These are phyloP conservation scores for Labia minor DNA, from an alignment of 2,888 invertebrate species.

Conservation along the genomic window DNA sequence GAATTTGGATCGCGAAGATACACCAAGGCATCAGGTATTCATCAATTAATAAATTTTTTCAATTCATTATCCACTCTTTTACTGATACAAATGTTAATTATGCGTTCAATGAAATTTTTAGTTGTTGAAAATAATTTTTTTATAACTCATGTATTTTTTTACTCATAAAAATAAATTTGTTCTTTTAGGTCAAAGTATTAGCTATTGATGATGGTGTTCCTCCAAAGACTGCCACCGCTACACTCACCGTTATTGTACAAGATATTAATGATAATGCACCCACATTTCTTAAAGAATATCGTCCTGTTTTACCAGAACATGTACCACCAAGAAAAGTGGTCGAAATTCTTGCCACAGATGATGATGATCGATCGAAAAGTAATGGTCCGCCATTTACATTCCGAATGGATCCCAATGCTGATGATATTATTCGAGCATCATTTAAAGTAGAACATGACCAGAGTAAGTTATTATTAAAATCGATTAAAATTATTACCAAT, in stretches of 20 bases:
- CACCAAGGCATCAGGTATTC: slow-evolving; percentile 83
- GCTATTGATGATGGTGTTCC: slow-evolving; percentile 92
- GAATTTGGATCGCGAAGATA: slow-evolving; percentile 85
- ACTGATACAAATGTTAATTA: too few relatives aligned
- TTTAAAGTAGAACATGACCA: slow-evolving; percentile 96
- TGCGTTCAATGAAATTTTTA: too few relatives aligned
- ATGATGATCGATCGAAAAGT: slow-evolving; percentile 85
- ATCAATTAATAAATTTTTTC: too few relatives aligned
- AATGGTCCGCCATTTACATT: slow-evolving; percentile 97
- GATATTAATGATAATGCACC: slow-evolving; percentile 94
- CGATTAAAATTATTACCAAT: too few relatives aligned
- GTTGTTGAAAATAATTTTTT: not conserved
- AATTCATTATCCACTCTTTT: too few relatives aligned
- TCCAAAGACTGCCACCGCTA: slow-evolving; percentile 86
- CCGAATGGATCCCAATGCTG: slow-evolving; percentile 83
- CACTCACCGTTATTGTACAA: slow-evolving; percentile 85
- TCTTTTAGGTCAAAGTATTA: slow-evolving; percentile 66
- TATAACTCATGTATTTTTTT: not conserved
- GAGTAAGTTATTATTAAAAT: slow-evolving; percentile 48
- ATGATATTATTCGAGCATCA: slow-evolving; percentile 84
- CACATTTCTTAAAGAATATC: slow-evolving; percentile 81
- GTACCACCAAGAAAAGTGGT: slow-evolving; percentile 83
- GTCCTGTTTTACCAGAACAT: slow-evolving; percentile 88
- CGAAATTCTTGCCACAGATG: slow-evolving; percentile 85
- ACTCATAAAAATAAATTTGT: not conserved